Evolutionary conservation across 2,888 invertebrate genomes (phyloP).

Genomic region (Ophonus ardosiacus): DNA sequence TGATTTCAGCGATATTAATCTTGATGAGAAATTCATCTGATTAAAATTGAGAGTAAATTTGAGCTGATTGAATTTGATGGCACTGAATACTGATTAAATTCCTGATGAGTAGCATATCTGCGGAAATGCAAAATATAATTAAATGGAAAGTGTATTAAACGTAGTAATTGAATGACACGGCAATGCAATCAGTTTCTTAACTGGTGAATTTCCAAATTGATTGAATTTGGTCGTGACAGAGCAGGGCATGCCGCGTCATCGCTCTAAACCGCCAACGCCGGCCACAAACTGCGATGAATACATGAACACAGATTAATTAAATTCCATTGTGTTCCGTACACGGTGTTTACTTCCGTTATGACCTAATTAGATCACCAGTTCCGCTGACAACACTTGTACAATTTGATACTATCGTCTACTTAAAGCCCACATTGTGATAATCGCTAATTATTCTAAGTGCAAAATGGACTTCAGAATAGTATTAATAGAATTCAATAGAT

Average conservation of each 20-base stretch:
- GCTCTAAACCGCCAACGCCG: neutral
- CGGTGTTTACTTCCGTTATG: slow-evolving; percentile 56
- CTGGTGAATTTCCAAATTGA: slow-evolving; percentile 13
- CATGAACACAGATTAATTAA: slow-evolving; percentile 48
- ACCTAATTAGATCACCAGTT: slow-evolving; percentile 49
- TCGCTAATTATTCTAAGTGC: neutral
- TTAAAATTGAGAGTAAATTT: neutral
- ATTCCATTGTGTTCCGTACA: slow-evolving; percentile 51
- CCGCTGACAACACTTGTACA: slow-evolving; percentile 12
- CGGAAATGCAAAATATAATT: slow-evolving; percentile 27
- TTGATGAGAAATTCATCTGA: neutral
- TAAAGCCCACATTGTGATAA: neutral
- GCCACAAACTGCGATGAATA: slow-evolving; percentile 27
- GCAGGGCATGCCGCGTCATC: slow-evolving; percentile 14
- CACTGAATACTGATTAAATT: neutral
- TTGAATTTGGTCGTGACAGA: slow-evolving; percentile 27
- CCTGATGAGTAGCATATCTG: slow-evolving; percentile 21
- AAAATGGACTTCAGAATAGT: neutral
- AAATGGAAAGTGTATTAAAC: slow-evolving; percentile 14
- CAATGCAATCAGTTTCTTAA: slow-evolving; percentile 37
- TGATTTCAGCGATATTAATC: too few species aligned
- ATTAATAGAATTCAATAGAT: too few species aligned
- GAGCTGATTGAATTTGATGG: neutral
- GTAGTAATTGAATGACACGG: slow-evolving; percentile 37
- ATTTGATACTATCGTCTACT: neutral